Conservation (phyloP, 1,140 invertebrate genomes). For the Lepidotrigona ventralis region DNA sequence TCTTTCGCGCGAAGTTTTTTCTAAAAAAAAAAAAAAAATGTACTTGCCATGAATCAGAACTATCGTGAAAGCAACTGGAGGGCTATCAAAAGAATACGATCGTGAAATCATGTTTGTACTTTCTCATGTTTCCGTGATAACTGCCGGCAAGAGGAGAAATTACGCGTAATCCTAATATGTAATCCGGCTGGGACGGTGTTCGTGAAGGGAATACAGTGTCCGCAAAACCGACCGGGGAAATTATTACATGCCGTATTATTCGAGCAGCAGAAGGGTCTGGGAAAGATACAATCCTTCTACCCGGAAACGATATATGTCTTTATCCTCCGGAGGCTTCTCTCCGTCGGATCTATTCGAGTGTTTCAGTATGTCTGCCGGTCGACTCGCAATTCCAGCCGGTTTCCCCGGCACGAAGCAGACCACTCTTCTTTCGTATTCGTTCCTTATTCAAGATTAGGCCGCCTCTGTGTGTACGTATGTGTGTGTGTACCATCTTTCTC, state of each 20-base stretch:
- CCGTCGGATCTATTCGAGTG: conserved; percentile 51
- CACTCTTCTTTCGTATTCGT: conserved; percentile 29
- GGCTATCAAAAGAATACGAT: too few relatives aligned
- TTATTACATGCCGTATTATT: conserved; percentile 28
- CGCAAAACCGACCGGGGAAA: not conserved
- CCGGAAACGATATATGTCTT: conserved; percentile 51
- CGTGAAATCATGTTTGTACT: too few relatives aligned
- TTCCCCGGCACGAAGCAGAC: not conserved
- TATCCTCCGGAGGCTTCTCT: conserved; percentile 53
- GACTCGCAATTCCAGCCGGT: conserved; percentile 18
- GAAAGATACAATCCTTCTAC: conserved; percentile 25
- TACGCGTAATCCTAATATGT: conserved; percentile 5
- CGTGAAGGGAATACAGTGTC: not conserved
- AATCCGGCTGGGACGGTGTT: not conserved
- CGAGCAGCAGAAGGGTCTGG: not conserved
- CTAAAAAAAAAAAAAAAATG: too few relatives aligned
- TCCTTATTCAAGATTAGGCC: conserved; percentile 62
- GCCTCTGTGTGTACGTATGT: not conserved
- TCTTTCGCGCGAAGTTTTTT: too few relatives aligned
- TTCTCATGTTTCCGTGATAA: too few relatives aligned
- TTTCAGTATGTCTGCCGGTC: conserved; percentile 49
- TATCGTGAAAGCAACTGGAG: too few relatives aligned
- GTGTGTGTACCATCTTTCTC: conserved; percentile 16
- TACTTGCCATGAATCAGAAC: too few relatives aligned
- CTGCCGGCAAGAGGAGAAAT: too few relatives aligned